Evolutionary conservation across 1,140 invertebrate genomes (phyloP), one percentile per base, ranked within the genome.

Genomic region (Muscidifurax raptorellus): DNA sequence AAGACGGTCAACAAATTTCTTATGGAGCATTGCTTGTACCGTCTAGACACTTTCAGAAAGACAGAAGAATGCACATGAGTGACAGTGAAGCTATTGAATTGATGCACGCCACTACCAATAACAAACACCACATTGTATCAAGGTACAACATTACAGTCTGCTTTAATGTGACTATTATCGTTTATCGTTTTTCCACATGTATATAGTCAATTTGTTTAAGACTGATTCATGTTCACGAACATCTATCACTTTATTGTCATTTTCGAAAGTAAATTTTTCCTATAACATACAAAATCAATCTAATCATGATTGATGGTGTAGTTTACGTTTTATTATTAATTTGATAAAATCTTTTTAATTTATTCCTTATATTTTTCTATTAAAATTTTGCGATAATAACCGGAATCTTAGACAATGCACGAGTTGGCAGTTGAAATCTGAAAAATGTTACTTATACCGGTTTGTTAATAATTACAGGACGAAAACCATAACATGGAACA

Each of bases 1-100:
- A 97, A 90, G 97, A 98, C 92, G 97, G 97, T 84, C 96, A 94
- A 93, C 96, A 97, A 92, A 96, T 98, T 87, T 98, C 97, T 32
- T 98, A 98, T 92, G 96, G 96, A 74, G 96, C 97, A 90, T 92
- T 98, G 75, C 93, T 98, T 84, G 95, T 96, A 87, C 96, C 97
- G 36, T 96, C 96, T 22, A 94, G 95, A 89, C 94, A 96, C 82
- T 93, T 93, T 86, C 91, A 91, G 83, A 92, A 88, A 71, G 92
- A 93, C 25, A 90, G 90, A 86, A 93, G 92, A 93, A 85, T 94
- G 90, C 89, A 93, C 88, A 83, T 93, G 90, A 89, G 92, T 87
- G 94, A 95, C 85, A 93, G 93, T 85, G 95, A 95, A 82, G 91
- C 93, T n/a, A 92, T 92, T 88, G 94, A 95, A 79, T 40, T 93